Evolutionary conservation across 2,113 vertebrate species (phyloP), one percentile per base, ranked within the genome.

Genomic region (Neoarius graeffei): DNA sequence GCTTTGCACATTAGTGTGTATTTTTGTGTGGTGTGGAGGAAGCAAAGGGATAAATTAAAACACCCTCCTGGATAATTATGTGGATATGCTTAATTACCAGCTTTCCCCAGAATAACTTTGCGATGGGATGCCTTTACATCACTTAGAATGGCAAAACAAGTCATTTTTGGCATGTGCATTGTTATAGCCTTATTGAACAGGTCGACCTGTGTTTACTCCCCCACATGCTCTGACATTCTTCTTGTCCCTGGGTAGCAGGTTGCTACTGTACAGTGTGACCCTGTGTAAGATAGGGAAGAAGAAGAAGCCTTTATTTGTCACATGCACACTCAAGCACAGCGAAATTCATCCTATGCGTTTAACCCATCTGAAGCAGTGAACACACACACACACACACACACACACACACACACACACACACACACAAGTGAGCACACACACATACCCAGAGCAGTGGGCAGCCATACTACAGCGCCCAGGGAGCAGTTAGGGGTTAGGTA

Each of bases 11-110:
- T 73, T 27, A 60, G 14, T 59, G 19, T 85, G 71, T 90, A 89
- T 90, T 92, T 88, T 79, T 62, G 84, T 85, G 42, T 69, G 87
- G 88, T 54, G n/a, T 60, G 88, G 62, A 76, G 30, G 69, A 85
- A 81, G 74, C 27, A 81, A 76, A 74, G 9, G 60, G 42, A 25
- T 85, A 79, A 86, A 90, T 82, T 82, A 73, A 19, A 89, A 84
- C 84, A 89, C 81, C 88, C 84, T 90, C 54, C 13, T 71, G 80
- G 81, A 66, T 88, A 88, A 85, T 90, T 87, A 88, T 84, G 56
- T 64, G 64, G 66, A 88, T 67, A 82, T 57, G 27, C 52, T 57
- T 89, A 88, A 90, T 87, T 90, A 13, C 88, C 76, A 80, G 64
- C 67, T 67, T 77, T 59, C 81, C 84, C 85, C 30, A 90, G 74